Evolutionary conservation across 2,888 invertebrate species (phyloP), one percentile per base, ranked within the genome.

Genomic region (Candidula unifasciata): DNA sequence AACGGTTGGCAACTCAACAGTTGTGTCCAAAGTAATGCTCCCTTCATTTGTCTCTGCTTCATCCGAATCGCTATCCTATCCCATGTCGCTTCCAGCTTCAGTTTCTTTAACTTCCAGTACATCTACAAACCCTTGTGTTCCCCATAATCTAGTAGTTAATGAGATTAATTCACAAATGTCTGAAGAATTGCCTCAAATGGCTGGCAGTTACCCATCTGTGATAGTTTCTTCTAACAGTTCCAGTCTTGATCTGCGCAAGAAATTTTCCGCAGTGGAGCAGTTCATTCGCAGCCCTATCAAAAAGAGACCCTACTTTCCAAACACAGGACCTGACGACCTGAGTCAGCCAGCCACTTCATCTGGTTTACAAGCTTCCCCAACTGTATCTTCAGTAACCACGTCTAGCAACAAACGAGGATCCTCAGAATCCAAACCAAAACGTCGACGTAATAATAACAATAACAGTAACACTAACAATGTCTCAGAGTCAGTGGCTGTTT

Each of bases 241-340:
- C 82, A 84, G 81, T 69, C 89, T 92, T 78, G 91, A 92, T 87
- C 88, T 92, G 83, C 90, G 91, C 83, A 92, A 92, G 73, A 90
- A 89, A 84, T 60, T 84, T 5, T 79, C 83, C 1, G 87, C 88
- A 30, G 88, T 89, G 27, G 90, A 91, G 82, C 90, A 90, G 76
- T 90, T 91, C 85, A 90, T 87, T 64, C 88, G 91, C 86, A 92
- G 92, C 89, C 93, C 93, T 44, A 91, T 92, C 66, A 93, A 93
- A 86, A 93, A 93, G 87, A 89, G 93, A 82, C 93, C 93, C 37
- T 92, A 92, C 86, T 89, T 90, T 79, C 90, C 91, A 30, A 85
- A 82, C 27, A 78, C 66, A 5, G 82, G 78, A 3, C 73, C 80
- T 54, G 85, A 82, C 73, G 85, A 82, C 16, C 52, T 35, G n/a